Evolutionary conservation across 2,113 vertebrate species (phyloP).

Genomic region (Lepus europaeus): DNA sequence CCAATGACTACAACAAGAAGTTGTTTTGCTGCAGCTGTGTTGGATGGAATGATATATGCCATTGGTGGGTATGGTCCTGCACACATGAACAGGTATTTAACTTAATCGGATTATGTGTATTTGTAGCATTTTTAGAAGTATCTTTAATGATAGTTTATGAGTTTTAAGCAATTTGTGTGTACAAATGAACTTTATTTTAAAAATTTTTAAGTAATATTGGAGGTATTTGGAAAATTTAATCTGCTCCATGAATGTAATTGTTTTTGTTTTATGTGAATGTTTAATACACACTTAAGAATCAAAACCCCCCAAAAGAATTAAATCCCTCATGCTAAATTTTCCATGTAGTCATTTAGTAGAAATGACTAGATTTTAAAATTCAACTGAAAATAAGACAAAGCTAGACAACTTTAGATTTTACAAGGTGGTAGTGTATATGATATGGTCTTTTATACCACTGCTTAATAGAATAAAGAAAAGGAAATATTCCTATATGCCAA

Average conservation of each 20-base stretch:
- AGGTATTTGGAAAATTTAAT: slow-evolving; percentile 36
- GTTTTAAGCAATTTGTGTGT: slow-evolving; percentile 53
- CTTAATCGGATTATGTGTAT: background rate
- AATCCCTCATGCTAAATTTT: slow-evolving; percentile 47
- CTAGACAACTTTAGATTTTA: slow-evolving; percentile 37
- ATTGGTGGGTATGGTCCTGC: slow-evolving; percentile 98
- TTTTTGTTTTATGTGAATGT: slow-evolving; percentile 20
- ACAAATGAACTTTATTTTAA: slow-evolving; percentile 15
- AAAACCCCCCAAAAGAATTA: background rate
- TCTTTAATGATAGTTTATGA: slow-evolving; percentile 40
- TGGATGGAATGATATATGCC: slow-evolving; percentile 98
- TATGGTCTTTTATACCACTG: background rate
- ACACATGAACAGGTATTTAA: slow-evolving; percentile 97
- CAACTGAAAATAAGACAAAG: slow-evolving; percentile 41
- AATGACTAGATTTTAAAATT: slow-evolving; percentile 59
- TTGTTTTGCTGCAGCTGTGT: slow-evolving; percentile 95
- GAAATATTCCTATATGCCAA: slow-evolving; percentile 18
- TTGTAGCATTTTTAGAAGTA: slow-evolving; percentile 41
- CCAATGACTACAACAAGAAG: slow-evolving; percentile 97
- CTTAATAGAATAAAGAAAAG: slow-evolving; percentile 47
- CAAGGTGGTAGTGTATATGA: background rate
- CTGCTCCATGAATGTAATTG: background rate
- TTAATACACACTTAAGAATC: slow-evolving; percentile 26
- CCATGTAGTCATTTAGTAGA: slow-evolving; percentile 29
- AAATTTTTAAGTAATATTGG: slow-evolving; percentile 32